Conservation (phyloP, 1,140 invertebrate genomes). For the Magallana ariakensis region DNA sequence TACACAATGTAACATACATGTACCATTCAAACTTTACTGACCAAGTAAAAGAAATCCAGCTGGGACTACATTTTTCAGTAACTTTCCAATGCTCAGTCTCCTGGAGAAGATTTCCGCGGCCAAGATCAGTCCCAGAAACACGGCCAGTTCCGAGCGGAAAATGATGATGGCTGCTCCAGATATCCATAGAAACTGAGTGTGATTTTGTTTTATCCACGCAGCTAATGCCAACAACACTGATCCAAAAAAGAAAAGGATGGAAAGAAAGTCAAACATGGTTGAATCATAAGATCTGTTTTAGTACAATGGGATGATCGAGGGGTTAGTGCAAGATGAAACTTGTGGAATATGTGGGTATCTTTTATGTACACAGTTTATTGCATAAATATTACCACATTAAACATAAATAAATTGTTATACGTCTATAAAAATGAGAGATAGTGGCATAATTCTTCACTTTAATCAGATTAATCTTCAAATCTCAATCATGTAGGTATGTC, state of each 20-base stretch:
- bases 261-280: neutral
- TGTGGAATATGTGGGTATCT: no score
- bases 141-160: slow-evolving; percentile 93
- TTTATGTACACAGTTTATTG: no score
- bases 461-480: no score
- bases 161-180: slow-evolving; percentile 93
- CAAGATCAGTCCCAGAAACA: slow-evolving; percentile 93
- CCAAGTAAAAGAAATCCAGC: slow-evolving; percentile 84
- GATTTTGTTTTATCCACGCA: slow-evolving; percentile 90
- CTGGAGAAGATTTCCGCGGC: slow-evolving; percentile 86
- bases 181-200: slow-evolving; percentile 88
- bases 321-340: no score
- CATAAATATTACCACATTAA: no score
- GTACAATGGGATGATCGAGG: no score
- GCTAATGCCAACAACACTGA: slow-evolving; percentile 92
- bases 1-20: no score
- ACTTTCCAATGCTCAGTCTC: slow-evolving; percentile 79
- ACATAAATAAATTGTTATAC: no score
- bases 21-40: slow-evolving; percentile 60
- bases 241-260: slow-evolving; percentile 76
- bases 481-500: no score
- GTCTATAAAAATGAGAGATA: no score
- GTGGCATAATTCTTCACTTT: no score
- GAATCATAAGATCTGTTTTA: no score
- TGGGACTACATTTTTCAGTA: slow-evolving; percentile 79